Conservation (phyloP, 2,888 invertebrate genomes). For the Exephanes ischioxanthus region DNA sequence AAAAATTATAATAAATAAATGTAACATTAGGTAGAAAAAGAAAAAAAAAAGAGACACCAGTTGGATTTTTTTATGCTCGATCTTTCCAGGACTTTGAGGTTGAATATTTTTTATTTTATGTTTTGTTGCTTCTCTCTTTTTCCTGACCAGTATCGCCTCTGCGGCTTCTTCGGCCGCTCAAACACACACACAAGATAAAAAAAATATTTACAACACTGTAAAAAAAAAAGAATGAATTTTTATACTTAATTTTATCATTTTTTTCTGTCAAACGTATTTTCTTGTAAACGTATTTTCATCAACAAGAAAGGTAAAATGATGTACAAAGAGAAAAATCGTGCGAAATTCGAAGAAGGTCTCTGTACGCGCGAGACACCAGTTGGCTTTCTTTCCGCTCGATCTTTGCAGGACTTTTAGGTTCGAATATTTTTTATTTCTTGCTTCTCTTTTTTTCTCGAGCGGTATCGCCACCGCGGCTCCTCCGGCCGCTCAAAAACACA, state of each 20-base stretch:
- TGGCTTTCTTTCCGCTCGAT: neutral
- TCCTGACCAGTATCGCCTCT: too few species aligned
- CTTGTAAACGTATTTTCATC: too few species aligned
- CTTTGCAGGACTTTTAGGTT: slow-evolving; percentile 3
- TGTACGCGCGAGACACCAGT: neutral
- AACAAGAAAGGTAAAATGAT: neutral
- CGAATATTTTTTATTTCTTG: slow-evolving; percentile 6
- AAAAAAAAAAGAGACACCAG: neutral
- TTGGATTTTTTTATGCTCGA: neutral
- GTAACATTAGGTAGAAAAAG: too few species aligned
- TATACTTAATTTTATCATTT: too few species aligned
- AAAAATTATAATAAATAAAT: neutral
- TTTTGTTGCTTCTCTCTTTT: neutral
- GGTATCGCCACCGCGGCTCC: slow-evolving; percentile 64
- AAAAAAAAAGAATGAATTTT: neutral
- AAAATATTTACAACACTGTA: too few species aligned
- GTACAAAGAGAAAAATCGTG: neutral
- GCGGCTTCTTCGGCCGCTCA: too few species aligned
- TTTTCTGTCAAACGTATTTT: too few species aligned
- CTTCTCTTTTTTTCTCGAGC: slow-evolving; percentile 41
- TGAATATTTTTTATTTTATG: neutral
- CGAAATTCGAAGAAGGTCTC: neutral
- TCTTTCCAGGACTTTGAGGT: neutral
- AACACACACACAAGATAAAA: too few species aligned
- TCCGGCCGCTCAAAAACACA: slow-evolving; percentile 61